Conservation (phyloP, 2,113 vertebrate genomes). For the Mohoua ochrocephala region DNA sequence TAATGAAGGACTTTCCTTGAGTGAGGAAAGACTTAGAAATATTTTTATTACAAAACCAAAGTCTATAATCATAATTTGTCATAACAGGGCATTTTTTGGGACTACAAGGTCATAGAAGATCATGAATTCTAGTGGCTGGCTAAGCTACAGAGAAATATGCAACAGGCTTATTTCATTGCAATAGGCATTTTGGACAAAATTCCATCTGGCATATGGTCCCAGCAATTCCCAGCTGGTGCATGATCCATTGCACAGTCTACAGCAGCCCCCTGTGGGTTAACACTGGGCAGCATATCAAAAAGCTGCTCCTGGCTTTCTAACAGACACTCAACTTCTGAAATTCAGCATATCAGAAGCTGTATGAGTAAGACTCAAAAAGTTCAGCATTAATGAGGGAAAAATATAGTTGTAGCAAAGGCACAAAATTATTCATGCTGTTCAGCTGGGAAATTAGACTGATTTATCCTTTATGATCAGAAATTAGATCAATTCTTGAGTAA, state of each 20-base stretch:
- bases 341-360: background rate
- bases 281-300: constrained; percentile 13
- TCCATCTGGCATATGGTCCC: background rate
- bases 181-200: background rate
- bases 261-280: constrained; percentile 11
- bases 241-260: background rate
- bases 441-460: background rate
- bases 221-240: constrained; percentile 13
- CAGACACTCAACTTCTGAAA: background rate
- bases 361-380: background rate
- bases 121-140: background rate
- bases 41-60: background rate
- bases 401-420: background rate
- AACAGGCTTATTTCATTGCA: constrained; percentile 1
- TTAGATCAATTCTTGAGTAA: background rate
- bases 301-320: background rate
- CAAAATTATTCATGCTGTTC: background rate
- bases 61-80: background rate
- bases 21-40: background rate
- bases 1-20: background rate
- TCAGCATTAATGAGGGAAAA: background rate
- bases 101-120: background rate
- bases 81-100: background rate
- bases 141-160: background rate
- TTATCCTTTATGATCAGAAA: background rate